Percentiles rank a stretch among this genome's conserved stretches.
phyloP scores from a whole-genome alignment of 2,113 vertebrate genomes.

The Hemiscyllium ocellatum region DNA sequence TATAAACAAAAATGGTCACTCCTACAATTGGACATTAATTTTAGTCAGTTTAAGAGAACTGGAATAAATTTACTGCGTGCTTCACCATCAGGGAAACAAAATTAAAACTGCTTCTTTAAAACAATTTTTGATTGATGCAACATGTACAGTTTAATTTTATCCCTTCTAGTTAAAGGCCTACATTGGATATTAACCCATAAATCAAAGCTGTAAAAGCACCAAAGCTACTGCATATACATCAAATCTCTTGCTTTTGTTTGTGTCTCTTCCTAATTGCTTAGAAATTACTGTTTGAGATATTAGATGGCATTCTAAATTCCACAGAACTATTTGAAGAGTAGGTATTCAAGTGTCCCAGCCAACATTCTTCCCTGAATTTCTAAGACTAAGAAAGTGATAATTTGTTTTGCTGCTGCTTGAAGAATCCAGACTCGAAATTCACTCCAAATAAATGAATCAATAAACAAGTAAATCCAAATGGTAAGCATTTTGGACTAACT shows the following conservation, averaged over 20 bases:
- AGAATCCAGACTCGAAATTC: neutral
- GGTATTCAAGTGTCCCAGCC: neutral
- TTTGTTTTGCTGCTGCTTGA: neutral
- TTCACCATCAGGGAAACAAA: conserved; percentile 5
- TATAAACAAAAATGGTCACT: neutral
- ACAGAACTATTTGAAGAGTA: neutral
- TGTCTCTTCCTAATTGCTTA: neutral
- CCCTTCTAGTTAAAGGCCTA: neutral
- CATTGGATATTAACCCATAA: conserved; percentile 31
- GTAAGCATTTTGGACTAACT: neutral
- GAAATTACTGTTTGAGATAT: conserved; percentile 22
- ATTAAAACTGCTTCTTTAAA: conserved; percentile 25
- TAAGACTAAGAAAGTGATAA: neutral
- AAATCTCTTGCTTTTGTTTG: conserved; percentile 4
- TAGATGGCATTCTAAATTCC: neutral
- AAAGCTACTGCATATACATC: neutral
- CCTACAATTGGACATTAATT: neutral
- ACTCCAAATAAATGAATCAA: neutral
- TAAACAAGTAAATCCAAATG: no score
- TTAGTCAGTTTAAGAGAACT: conserved; percentile 16
- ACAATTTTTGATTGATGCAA: conserved; percentile 35
- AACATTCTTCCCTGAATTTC: neutral
- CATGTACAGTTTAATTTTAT: conserved; percentile 26
- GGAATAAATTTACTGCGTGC: neutral
- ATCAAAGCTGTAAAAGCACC: conserved; percentile 2